Conservation (phyloP, 2,113 vertebrate species). For the Colossoma macropomum region DNA sequence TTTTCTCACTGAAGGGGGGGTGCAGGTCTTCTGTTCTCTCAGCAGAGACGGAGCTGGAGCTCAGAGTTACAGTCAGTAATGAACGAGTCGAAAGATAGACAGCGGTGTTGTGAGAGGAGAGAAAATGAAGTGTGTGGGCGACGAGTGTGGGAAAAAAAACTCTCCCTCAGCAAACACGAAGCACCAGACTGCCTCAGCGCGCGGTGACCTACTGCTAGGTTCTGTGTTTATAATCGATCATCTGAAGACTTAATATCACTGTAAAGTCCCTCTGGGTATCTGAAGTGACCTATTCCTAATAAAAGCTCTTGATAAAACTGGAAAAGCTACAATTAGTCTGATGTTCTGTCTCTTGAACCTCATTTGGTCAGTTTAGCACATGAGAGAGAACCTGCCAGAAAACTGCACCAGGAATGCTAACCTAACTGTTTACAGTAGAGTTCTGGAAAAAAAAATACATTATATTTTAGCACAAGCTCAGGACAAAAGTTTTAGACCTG, state of each 20-base stretch:
- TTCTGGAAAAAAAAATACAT: too few species aligned
- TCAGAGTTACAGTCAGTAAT: neutral
- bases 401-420: too few species aligned
- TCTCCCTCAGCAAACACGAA: neutral
- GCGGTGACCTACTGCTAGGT: neutral
- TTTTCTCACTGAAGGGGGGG: neutral
- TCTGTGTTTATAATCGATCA: neutral
- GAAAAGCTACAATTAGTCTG: too few species aligned
- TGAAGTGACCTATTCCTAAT: too few species aligned
- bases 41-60: neutral
- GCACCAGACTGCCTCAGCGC: neutral
- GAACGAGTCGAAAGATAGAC: neutral
- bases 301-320: too few species aligned
- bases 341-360: too few species aligned
- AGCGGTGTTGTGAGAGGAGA: neutral
- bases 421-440: too few species aligned
- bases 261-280: too few species aligned
- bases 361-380: too few species aligned
- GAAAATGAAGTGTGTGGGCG: slow-evolving; percentile 23
- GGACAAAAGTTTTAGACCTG: too few species aligned
- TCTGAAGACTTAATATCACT: neutral
- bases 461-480: too few species aligned
- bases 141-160: neutral
- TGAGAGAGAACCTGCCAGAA: too few species aligned
- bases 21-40: neutral